Percentiles rank a stretch among this genome's conserved stretches.
Evolutionary conservation across 2,797 vertebrate genomes (phyloP).

Genomic region (Hephaestus fuliginosus): DNA sequence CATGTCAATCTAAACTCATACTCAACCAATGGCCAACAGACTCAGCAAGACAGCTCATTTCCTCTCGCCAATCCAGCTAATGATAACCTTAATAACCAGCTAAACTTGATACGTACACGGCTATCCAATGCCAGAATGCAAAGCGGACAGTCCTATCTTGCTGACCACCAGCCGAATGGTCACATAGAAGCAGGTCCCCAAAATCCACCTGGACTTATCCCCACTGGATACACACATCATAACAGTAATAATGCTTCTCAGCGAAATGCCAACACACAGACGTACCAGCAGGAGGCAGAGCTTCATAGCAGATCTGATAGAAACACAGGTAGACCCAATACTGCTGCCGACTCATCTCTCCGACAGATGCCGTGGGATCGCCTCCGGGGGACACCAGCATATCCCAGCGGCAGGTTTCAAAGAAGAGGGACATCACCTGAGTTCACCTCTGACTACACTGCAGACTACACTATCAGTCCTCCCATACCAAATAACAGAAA

Average conservation of each 20-base stretch:
- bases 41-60: conserved; percentile 45
- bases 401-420: conserved; percentile 63
- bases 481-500: conserved; percentile 36
- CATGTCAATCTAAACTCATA: conserved; percentile 84
- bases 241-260: conserved; percentile 48
- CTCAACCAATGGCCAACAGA: conserved; percentile 53
- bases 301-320: conserved; percentile 27
- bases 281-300: conserved; percentile 56
- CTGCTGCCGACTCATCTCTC: conserved; percentile 3
- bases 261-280: conserved; percentile 68
- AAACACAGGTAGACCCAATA: conserved; percentile 14
- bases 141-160: conserved; percentile 24
- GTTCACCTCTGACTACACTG: conserved; percentile 46
- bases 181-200: conserved; percentile 16
- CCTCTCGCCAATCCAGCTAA: conserved; percentile 25
- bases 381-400: conserved; percentile 82
- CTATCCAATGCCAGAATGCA: conserved; percentile 55
- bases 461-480: conserved; percentile 61
- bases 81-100: conserved; percentile 45
- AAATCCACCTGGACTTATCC: conserved; percentile 56
- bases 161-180: conserved; percentile 16
- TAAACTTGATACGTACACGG: neutral
- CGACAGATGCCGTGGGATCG: conserved; percentile 81
- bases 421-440: conserved; percentile 35
- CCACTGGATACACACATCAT: conserved; percentile 74